Evolutionary conservation across 1,140 invertebrate genomes (phyloP), one percentile per base, ranked within the genome.

Genomic region (Drosophila novamexicana): DNA sequence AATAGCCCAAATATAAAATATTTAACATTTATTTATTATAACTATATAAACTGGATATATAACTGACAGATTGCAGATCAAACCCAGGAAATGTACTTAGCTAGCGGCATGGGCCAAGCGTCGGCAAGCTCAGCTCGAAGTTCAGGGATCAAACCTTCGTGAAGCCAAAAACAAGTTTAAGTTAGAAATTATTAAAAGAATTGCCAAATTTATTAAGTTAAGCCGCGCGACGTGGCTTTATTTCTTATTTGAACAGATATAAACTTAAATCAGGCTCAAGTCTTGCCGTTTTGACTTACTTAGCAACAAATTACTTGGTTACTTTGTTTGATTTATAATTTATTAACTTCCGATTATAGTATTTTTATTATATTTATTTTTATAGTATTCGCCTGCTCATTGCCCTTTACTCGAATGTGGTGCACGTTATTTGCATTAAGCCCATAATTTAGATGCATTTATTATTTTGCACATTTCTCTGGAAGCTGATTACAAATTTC

Each of bases 361-460:
- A 53, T 36, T 39, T 39, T 22, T 45, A 2, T 75, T 61, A 3
- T 22, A 0, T n/a, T 39, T 39, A 52, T 16, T 57, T 61, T 34
- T 66, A 29, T 29, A 57, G 34, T 37, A 54, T 62, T 50, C 61
- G 50, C 62, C 62, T 81, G 78, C 78, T 52, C 79, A 83, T 79
- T 88, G 84, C 76, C 75, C 82, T 77, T 47, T 29, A 42, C 58
- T 56, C 75, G 78, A 85, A 85, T 84, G 78, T 81, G 45, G 57
- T 61, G 56, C 78, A 79, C 66, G 83, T 80, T 68, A 66, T 84
- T 75, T 56, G 62, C 65, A 89, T 86, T 88, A 88, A 86, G 82
- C 75, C 79, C 76, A 88, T 82, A 83, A 86, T 83, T 86, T 83
- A 86, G 88, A 88, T 88, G 83, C 83, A 88, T 68, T 56, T 54